phyloP scores from a whole-genome alignment of 2,113 vertebrate species.

The Herpetotheres cachinnans region DNA sequence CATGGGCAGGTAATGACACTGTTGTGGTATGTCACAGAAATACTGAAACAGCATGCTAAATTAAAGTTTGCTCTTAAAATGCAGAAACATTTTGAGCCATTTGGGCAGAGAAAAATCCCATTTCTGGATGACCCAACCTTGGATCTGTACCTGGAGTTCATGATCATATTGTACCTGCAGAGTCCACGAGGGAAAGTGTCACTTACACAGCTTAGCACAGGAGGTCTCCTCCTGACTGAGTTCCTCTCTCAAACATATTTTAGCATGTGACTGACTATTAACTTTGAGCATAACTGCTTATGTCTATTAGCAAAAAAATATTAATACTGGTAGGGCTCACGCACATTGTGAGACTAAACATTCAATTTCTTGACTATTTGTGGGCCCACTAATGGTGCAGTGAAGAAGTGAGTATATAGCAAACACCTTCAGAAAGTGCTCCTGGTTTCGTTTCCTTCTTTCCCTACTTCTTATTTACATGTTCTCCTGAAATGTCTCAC shows the following conservation, averaged over 20 bases:
- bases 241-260: background rate
- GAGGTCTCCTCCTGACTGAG: background rate
- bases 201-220: background rate
- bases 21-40: background rate
- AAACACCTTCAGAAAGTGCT: background rate
- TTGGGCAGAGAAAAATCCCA: background rate
- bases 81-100: background rate
- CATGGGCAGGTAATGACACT: background rate
- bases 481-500: background rate
- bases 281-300: background rate
- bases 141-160: rapidly evolving
- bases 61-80: background rate
- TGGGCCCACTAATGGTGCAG: background rate
- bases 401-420: background rate
- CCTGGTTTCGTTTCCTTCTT: background rate
- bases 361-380: background rate
- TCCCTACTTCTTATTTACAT: background rate
- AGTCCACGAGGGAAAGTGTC: background rate
- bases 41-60: background rate
- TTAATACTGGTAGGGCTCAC: background rate
- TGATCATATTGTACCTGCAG: no score
- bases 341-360: background rate
- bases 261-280: background rate
- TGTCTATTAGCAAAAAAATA: background rate
- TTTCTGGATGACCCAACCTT: background rate